These are phyloP conservation scores for Gortyna flavago DNA, from an alignment of 2,888 invertebrate genomes.

Conservation along the genomic window DNA sequence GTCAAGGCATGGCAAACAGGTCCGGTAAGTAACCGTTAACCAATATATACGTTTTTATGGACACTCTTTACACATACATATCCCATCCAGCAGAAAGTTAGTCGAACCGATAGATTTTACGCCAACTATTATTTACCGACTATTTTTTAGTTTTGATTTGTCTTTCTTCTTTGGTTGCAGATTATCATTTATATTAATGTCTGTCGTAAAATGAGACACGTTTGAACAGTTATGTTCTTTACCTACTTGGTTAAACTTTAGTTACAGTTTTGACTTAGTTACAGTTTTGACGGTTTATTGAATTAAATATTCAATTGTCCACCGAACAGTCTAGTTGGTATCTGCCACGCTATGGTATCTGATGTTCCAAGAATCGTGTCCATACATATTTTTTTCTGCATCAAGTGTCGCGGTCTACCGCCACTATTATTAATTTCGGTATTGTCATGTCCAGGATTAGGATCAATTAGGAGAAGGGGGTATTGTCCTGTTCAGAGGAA, in stretches of 20 bases:
- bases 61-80: constrained; percentile 27
- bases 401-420: not conserved
- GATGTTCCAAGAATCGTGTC: not conserved
- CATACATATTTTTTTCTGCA: constrained; percentile 12
- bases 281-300: not conserved
- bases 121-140: too few species aligned
- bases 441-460: constrained; percentile 5
- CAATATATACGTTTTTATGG: constrained; percentile 46
- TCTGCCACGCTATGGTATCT: constrained; percentile 8
- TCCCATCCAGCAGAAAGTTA: constrained; percentile 22
- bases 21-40: constrained; percentile 57
- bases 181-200: constrained; percentile 16
- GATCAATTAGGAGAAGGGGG: too few species aligned
- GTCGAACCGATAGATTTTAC: constrained; percentile 48
- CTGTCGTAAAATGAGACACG: constrained; percentile 1
- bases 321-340: not conserved
- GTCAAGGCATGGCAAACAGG: constrained; percentile 29
- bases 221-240: not conserved
- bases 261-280: not conserved
- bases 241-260: not conserved
- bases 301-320: constrained; percentile 2
- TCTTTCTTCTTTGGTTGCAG: not conserved
- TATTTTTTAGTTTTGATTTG: constrained; percentile 29
- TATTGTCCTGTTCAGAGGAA: not conserved
- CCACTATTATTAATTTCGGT: constrained; percentile 1